Base-by-base conservation (phyloP, 2,113 vertebrate genomes). In the Uria aalge region DNA sequence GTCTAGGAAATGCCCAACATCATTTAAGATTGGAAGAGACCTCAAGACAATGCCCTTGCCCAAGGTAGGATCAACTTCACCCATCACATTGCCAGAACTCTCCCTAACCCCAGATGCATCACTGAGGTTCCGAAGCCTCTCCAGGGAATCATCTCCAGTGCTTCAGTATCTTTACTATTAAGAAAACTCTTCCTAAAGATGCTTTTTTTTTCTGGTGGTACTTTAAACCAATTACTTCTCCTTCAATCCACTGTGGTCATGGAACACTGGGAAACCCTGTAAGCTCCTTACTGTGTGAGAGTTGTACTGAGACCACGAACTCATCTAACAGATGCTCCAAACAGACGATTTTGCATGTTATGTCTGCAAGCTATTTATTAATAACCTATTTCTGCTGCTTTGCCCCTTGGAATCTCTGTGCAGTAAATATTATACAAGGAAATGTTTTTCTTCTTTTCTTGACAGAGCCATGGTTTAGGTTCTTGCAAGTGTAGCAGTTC, bases 331-430 rank as follows among this genome's bases (percentile, higher is more conserved):
- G 50, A 55, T 15, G 32, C 29, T 26, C 43, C 69, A 55, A 40
- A 69, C 29, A 11, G 43, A 34, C 0, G 1, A 21, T 24, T 53
- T 80, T 32, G n/a, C 24, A n/a, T 6, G 0, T 48, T 30, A 71
- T 45, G 23, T n/a, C 38, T 52, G 38, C 56, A 88, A 27, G n/a
- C 14, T 38, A 13, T 57, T 55, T 48, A 60, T 66, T 76, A 48
- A 45, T 56, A 36, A 48, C 18, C 30, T 21, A 8, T 8, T 36
- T 40, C 45, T 53, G 59, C 18, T 67, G 53, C n/a, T 78, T 78
- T 73, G 43, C n/a, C 24, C 64, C 40, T 66, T 84, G 66, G 45
- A 75, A 66, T 36, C 20, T 40, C 48, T 66, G 34, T 53, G 48
- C 48, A 63, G 43, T 41, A 68, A 75, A 56, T n/a, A 27, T 27